Evolutionary conservation across 2,888 invertebrate genomes (phyloP).

Genomic region (Troides aeacus): DNA sequence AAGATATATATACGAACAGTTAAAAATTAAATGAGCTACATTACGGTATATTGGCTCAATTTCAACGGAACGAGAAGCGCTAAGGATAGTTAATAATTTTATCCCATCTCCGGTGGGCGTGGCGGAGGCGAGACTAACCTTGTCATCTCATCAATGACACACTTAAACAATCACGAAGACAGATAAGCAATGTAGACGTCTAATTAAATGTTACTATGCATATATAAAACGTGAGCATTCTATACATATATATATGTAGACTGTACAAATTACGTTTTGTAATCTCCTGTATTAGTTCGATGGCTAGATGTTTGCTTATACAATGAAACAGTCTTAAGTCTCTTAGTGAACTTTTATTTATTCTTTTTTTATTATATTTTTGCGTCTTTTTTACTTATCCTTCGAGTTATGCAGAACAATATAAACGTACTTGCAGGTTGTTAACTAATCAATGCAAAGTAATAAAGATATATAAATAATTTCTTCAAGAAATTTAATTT

Average conservation of each 20-base stretch:
- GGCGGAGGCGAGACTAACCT: slow-evolving; percentile 24
- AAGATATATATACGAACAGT: not conserved
- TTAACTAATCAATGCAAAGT: too few relatives aligned
- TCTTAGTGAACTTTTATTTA: not conserved
- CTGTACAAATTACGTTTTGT: not conserved
- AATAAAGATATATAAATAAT: too few relatives aligned
- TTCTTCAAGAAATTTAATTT: too few relatives aligned
- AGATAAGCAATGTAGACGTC: slow-evolving; percentile 16
- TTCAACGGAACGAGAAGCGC: slow-evolving; percentile 13
- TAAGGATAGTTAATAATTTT: slow-evolving; percentile 23
- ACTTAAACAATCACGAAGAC: slow-evolving; percentile 25
- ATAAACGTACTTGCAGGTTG: too few relatives aligned
- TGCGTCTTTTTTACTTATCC: too few relatives aligned
- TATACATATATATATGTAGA: not conserved
- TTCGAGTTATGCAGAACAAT: too few relatives aligned
- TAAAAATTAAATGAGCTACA: slow-evolving; percentile 4
- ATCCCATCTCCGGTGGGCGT: slow-evolving; percentile 27
- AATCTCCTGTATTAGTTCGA: not conserved
- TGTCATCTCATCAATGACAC: slow-evolving; percentile 30
- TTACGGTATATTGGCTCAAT: slow-evolving; percentile 18
- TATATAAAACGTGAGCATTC: not conserved
- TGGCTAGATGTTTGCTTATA: not conserved
- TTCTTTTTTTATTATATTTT: too few relatives aligned
- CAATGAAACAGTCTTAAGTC: not conserved
- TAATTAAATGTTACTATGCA: slow-evolving; percentile 16